phyloP scores from a whole-genome alignment of 35 echinoderm and acorn worm genomes.

The Amphiura filiformis region DNA sequence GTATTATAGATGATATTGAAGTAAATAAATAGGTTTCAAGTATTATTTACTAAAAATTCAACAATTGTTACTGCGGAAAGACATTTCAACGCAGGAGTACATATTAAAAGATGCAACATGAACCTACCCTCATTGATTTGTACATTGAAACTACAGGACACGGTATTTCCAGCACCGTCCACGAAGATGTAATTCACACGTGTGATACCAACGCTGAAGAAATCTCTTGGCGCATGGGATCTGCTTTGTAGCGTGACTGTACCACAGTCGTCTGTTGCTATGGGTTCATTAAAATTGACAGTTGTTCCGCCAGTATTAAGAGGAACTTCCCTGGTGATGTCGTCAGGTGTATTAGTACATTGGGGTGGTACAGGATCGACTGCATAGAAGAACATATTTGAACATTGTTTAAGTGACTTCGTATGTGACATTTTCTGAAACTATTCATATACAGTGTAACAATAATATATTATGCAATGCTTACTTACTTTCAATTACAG shows the following conservation, averaged over 20 bases:
- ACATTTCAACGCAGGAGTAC: no score
- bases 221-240: constrained; percentile 36
- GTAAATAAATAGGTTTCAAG: no score
- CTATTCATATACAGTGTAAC: no score
- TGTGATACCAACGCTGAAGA: constrained; percentile 49
- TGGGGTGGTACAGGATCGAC: not conserved
- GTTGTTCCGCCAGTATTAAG: constrained; percentile 21
- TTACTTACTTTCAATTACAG: constrained; percentile 27
- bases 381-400: not conserved
- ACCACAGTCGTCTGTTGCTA: constrained; percentile 73
- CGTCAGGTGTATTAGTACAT: not conserved
- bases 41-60: no score
- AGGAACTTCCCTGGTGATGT: not conserved
- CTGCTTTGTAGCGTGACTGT: not conserved
- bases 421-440: no score
- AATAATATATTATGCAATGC: no score
- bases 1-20: no score
- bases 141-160: constrained; percentile 35
- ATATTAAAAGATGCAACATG: no score
- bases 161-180: constrained; percentile 36
- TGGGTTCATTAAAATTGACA: constrained; percentile 46
- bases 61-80: no score
- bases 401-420: no score
- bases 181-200: constrained; percentile 58
- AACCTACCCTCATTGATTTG: not conserved